phyloP scores from a whole-genome alignment of 2,888 invertebrate genomes.

The Drosophila kuntzei region DNA sequence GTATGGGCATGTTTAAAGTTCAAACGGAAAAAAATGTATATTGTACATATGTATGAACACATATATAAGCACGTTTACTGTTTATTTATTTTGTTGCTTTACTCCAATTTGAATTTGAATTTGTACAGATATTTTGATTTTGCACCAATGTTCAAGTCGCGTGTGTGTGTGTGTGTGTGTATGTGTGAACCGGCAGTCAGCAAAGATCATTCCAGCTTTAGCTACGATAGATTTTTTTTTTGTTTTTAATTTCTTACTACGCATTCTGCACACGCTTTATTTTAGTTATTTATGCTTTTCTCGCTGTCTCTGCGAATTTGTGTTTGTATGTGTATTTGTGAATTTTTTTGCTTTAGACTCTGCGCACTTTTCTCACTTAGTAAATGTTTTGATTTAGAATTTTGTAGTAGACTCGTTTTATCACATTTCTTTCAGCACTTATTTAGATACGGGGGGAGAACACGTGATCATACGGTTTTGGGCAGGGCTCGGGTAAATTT shows the following conservation, averaged over 20 bases:
- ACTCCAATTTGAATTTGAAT: slow-evolving; percentile 66
- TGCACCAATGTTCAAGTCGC: slow-evolving; percentile 25
- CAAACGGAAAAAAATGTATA: slow-evolving; percentile 67
- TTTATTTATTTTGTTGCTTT: slow-evolving; percentile 42
- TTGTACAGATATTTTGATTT: slow-evolving; percentile 54
- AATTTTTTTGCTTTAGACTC: slow-evolving; percentile 38
- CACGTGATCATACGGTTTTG: slow-evolving; percentile 54
- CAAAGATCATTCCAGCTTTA: slow-evolving; percentile 55
- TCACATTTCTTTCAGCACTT: slow-evolving; percentile 36
- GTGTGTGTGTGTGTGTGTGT: slow-evolving; percentile 14
- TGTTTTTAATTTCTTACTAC: slow-evolving; percentile 55
- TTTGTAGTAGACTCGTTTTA: slow-evolving; percentile 14
- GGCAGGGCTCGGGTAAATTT: slow-evolving; percentile 34
- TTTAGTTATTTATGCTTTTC: slow-evolving; percentile 36
- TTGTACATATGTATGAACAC: slow-evolving; percentile 26
- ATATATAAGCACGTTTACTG: slow-evolving; percentile 51
- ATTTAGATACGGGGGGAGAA: slow-evolving; percentile 13
- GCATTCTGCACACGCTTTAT: slow-evolving; percentile 65
- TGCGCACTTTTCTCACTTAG: slow-evolving; percentile 34
- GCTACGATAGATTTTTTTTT: slow-evolving; percentile 32
- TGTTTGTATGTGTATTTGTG: slow-evolving; percentile 22
- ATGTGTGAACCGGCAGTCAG: slow-evolving; percentile 34
- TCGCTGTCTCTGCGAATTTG: slow-evolving; percentile 10
- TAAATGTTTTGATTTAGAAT: slow-evolving; percentile 54
- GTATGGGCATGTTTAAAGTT: slow-evolving; percentile 70